Evolutionary conservation across 2,888 invertebrate species (phyloP).

Genomic region (Conops quadrifasciatus): DNA sequence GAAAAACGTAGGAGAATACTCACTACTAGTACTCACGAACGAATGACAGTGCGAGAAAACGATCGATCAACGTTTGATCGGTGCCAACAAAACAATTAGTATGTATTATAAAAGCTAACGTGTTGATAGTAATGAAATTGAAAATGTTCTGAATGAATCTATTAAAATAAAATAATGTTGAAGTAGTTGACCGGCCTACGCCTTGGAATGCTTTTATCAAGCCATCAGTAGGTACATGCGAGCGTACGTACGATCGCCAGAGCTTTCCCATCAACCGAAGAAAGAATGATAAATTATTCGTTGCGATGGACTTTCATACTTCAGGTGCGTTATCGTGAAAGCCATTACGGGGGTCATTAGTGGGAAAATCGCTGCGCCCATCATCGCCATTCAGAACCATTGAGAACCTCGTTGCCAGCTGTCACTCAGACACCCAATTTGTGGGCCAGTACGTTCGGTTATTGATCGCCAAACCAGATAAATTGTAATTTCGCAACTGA

Average conservation of each 20-base stretch:
- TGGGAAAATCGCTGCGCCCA: no score
- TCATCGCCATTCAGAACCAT: no score
- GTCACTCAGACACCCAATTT: conserved; percentile 13
- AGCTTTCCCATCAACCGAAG: background rate
- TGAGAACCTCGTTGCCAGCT: background rate
- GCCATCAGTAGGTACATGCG: background rate
- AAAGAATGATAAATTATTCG: background rate
- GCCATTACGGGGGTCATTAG: no score
- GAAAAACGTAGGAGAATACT: no score
- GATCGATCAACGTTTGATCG: background rate
- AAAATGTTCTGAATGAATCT: conserved; percentile 52
- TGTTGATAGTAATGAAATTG: conserved; percentile 52
- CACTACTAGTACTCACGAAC: no score
- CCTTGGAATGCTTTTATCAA: conserved; percentile 16
- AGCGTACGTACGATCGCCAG: background rate
- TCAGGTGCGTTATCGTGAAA: no score
- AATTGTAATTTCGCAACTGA: background rate
- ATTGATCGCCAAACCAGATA: conserved; percentile 12
- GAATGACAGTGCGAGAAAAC: background rate
- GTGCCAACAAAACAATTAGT: background rate
- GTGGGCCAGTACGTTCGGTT: conserved; percentile 12
- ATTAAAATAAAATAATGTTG: conserved; percentile 50
- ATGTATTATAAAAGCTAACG: background rate
- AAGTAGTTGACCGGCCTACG: conserved; percentile 18
- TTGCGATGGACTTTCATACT: background rate